These are phyloP conservation scores for Chaetorhynchus papuensis DNA, from an alignment of 2,113 vertebrate species.

Conservation along the genomic window DNA sequence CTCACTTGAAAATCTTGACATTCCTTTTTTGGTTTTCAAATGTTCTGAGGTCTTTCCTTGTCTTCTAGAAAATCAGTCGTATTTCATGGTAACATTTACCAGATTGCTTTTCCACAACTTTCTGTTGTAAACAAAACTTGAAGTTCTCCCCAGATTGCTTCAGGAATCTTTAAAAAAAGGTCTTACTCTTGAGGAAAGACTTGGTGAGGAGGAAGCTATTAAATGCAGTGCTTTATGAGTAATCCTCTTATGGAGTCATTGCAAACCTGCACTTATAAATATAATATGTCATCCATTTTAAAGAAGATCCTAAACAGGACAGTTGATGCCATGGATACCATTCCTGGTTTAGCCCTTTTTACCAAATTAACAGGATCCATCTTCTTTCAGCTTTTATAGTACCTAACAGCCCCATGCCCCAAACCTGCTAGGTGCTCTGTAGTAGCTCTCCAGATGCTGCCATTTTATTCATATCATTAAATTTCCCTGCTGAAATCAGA, in stretches of 20 bases:
- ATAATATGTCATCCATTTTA: background rate
- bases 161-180: background rate
- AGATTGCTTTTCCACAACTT: background rate
- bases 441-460: background rate
- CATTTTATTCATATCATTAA: background rate
- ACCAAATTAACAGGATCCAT: background rate
- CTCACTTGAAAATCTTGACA: background rate
- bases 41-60: background rate
- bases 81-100: background rate
- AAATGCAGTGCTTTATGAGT: background rate
- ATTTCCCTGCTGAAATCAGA: background rate
- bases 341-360: background rate
- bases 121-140: background rate
- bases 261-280: background rate
- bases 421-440: background rate
- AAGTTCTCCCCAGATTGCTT: background rate
- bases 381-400: background rate
- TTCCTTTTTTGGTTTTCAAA: background rate
- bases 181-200: background rate
- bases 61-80: background rate
- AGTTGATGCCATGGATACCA: background rate
- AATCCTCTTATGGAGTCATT: background rate
- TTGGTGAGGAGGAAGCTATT: background rate
- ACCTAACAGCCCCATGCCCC: rapidly evolving
- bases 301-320: background rate